Evolutionary conservation across 2,888 invertebrate species (phyloP).

Genomic region (Heteropelma amictum): DNA sequence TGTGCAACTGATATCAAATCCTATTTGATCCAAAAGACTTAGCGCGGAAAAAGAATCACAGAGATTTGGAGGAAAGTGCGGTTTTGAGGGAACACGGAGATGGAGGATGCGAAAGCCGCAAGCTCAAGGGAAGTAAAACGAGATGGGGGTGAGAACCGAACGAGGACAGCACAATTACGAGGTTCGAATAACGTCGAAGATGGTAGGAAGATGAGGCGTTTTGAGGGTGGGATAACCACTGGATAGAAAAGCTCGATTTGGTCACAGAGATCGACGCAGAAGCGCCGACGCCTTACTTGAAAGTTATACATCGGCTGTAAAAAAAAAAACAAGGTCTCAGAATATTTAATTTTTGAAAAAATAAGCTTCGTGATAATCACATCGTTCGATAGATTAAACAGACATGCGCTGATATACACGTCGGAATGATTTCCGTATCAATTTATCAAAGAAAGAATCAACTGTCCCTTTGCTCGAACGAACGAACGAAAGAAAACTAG

Average conservation of each 20-base stretch:
- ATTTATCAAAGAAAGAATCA: too few relatives aligned
- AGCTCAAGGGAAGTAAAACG: neutral
- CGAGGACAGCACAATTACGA: constrained; percentile 45
- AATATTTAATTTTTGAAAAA: too few relatives aligned
- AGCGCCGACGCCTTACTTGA: neutral
- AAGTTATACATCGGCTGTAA: neutral
- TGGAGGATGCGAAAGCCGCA: neutral
- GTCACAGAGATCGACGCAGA: constrained; percentile 17
- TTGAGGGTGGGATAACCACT: neutral
- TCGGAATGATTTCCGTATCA: too few relatives aligned
- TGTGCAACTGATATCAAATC: neutral
- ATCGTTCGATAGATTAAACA: too few relatives aligned
- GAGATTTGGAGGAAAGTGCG: constrained; percentile 10
- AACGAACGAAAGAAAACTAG: too few relatives aligned
- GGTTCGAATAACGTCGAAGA: constrained; percentile 40
- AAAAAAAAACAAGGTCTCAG: neutral
- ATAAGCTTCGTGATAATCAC: too few relatives aligned
- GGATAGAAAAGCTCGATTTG: constrained; percentile 16
- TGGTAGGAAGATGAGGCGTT: constrained; percentile 23
- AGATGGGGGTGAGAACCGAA: constrained; percentile 22
- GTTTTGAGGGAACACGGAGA: neutral
- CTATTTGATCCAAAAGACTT: neutral
- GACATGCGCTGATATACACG: too few relatives aligned
- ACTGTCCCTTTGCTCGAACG: too few relatives aligned
- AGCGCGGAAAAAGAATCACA: constrained; percentile 2